A percentile compares a stretch with the other conserved stretches of the same genome.
Conservation (phyloP, 2,797 vertebrate genomes). For the Danio tinwini region DNA sequence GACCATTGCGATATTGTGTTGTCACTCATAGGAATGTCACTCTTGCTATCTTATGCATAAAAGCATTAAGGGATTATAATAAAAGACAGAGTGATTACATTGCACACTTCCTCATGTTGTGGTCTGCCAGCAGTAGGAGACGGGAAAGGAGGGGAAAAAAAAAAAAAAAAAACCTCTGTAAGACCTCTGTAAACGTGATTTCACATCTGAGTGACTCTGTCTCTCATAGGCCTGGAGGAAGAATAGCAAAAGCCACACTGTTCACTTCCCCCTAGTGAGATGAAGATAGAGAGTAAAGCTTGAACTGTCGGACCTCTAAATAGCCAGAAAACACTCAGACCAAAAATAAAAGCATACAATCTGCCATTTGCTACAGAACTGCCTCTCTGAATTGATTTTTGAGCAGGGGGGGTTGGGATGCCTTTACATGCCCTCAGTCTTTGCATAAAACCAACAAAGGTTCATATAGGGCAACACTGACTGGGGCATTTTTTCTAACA, state of each 20-base stretch:
- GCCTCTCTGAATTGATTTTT: slow-evolving; percentile 33
- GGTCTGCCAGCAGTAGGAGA: slow-evolving; percentile 25
- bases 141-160: slow-evolving; percentile 38
- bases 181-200: slow-evolving; percentile 65
- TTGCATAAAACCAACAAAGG: slow-evolving; percentile 17
- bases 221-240: slow-evolving; percentile 63
- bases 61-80: slow-evolving; percentile 46
- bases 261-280: slow-evolving; percentile 60
- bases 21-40: slow-evolving; percentile 37
- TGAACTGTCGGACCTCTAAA: slow-evolving; percentile 65
- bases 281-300: slow-evolving; percentile 49
- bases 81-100: slow-evolving; percentile 37
- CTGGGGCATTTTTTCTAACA: background rate
- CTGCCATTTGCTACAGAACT: slow-evolving; percentile 36
- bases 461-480: background rate
- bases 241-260: slow-evolving; percentile 59
- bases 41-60: slow-evolving; percentile 39
- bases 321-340: slow-evolving; percentile 48
- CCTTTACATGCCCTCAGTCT: slow-evolving; percentile 3
- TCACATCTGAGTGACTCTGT: slow-evolving; percentile 69
- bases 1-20: slow-evolving; percentile 40
- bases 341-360: slow-evolving; percentile 51
- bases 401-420: slow-evolving; percentile 9
- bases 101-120: slow-evolving; percentile 17
- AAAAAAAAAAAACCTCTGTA: slow-evolving; percentile 9